Evolutionary conservation across 2,888 invertebrate genomes (phyloP), one percentile per base, ranked within the genome.

Genomic region (Plebejus argus): DNA sequence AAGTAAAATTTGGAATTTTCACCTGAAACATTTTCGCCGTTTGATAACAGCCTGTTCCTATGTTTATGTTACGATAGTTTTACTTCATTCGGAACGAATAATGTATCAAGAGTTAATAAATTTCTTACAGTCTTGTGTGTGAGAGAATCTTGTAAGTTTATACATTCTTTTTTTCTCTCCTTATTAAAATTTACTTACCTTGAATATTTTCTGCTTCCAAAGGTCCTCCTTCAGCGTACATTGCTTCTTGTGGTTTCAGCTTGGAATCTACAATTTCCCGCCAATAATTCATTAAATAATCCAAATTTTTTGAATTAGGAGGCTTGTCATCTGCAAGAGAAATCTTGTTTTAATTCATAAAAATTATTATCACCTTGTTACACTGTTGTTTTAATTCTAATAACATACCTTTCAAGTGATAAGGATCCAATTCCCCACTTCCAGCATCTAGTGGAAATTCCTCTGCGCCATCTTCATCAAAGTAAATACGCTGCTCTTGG

Each of bases 401-500:
- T 70, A 76, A 33, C 70, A 81, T 87, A 93, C 93, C 92, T 89
- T 91, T 91, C 23, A 84, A 77, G 78, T 88, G 87, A 80, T 87
- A 90, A 8, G 89, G 85, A 81, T 91, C 90, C 33, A 87, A 82
- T 81, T 94, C 93, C 3, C 93, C 93, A 82, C 92, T 94, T 12
- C 93, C 94, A 76, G 88, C 82, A 76, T 94, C 94, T 75, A 90
- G 86, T 3, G 89, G 86, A 70, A 88, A 86, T 76, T 92, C 93
- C 66, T 92, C 93, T n/a, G 87, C 79, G n/a, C 88, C 90, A 58
- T 93, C 94, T 84, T 95, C 95, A 78, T 95, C 95, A 76, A 91
- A 90, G 83, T 95, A 95, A 81, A 95, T 94, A 77, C 95, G 90
- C 20, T 92, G 93, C 85, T 96, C 95, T 8, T 95, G 92, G 70